phyloP scores from a whole-genome alignment of 2,113 vertebrate species.

The Hemiscyllium ocellatum region DNA sequence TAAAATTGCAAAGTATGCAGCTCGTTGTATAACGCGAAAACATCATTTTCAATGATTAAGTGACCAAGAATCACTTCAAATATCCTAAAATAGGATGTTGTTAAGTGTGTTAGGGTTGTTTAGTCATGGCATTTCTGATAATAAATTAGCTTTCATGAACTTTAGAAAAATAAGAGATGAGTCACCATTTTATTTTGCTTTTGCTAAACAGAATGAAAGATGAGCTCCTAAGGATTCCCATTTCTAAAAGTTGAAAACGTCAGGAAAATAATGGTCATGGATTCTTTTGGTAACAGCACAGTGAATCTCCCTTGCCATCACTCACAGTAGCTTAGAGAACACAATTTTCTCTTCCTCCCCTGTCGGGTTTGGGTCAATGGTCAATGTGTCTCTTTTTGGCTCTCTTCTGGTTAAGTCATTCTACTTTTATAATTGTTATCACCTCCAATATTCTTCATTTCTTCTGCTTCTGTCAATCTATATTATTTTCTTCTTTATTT shows the following conservation, averaged over 20 bases:
- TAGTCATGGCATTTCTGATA: neutral
- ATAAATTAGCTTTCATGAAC: neutral
- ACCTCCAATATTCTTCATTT: neutral
- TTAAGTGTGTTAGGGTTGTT: neutral
- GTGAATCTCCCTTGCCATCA: neutral
- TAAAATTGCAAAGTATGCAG: neutral
- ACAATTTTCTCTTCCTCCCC: neutral
- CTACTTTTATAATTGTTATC: neutral
- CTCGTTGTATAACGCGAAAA: neutral
- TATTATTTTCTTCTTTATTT: neutral
- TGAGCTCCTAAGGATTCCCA: neutral
- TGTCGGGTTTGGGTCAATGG: neutral
- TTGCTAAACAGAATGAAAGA: neutral
- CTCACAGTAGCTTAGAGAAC: neutral
- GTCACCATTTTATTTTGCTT: neutral
- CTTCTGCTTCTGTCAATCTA: neutral
- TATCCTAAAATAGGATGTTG: neutral
- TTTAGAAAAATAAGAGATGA: neutral
- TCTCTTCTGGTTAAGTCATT: neutral
- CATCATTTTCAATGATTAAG: slow-evolving; percentile 21
- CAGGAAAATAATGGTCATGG: neutral
- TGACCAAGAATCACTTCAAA: neutral
- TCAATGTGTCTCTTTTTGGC: neutral
- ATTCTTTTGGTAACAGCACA: neutral
- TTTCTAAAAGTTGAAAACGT: neutral